These are phyloP conservation scores for Drymonia ruficornis DNA, from an alignment of 2,888 invertebrate genomes.

Conservation along the genomic window DNA sequence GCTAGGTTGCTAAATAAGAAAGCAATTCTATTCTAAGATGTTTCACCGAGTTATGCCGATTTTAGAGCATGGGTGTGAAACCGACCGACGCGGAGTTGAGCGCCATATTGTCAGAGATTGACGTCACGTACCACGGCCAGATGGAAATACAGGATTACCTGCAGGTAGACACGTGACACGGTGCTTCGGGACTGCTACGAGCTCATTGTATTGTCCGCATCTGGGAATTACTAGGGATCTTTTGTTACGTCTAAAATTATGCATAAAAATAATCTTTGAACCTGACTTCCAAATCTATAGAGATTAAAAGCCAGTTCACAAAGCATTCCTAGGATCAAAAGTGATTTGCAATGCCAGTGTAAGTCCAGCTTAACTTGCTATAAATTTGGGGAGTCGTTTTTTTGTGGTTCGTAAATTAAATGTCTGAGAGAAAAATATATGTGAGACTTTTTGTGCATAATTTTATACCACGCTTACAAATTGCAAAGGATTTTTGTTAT, in stretches of 20 bases:
- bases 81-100: slow-evolving; percentile 89
- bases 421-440: not conserved
- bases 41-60: slow-evolving; percentile 43
- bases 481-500: slow-evolving; percentile 24
- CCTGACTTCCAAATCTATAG: too few relatives aligned
- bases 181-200: slow-evolving; percentile 31
- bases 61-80: slow-evolving; percentile 87
- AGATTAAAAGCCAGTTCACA: too few relatives aligned
- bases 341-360: too few relatives aligned
- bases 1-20: too few relatives aligned
- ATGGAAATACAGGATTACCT: slow-evolving; percentile 95
- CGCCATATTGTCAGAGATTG: slow-evolving; percentile 92
- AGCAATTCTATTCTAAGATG: slow-evolving; percentile 6
- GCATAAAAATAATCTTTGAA: slow-evolving; percentile 13
- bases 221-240: slow-evolving; percentile 10
- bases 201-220: slow-evolving; percentile 36
- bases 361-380: too few relatives aligned
- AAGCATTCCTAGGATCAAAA: too few relatives aligned
- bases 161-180: slow-evolving; percentile 87
- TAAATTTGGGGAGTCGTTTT: too few relatives aligned
- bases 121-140: slow-evolving; percentile 93
- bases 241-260: slow-evolving; percentile 23
- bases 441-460: slow-evolving; percentile 18
- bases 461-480: slow-evolving; percentile 15
- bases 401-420: too few relatives aligned